These are phyloP conservation scores for Conus ventricosus DNA, from an alignment of 1,140 invertebrate species.

Conservation along the genomic window DNA sequence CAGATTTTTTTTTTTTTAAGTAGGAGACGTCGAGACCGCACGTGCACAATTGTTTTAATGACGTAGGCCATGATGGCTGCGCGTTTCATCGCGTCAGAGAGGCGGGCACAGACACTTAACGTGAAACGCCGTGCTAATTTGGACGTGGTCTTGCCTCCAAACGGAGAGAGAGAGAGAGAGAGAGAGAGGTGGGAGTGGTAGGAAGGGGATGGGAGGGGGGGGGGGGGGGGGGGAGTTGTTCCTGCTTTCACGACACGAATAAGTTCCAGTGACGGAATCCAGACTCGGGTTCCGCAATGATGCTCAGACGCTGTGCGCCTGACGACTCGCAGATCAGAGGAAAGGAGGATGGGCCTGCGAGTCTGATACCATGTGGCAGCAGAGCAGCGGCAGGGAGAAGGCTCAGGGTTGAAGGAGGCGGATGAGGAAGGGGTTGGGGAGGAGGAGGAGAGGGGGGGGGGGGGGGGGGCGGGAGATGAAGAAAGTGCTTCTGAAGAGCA, in stretches of 20 bases:
- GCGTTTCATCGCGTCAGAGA: constrained; percentile 22
- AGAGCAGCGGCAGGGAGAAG: too few species aligned
- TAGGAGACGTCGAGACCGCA: not conserved
- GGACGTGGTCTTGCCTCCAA: not conserved
- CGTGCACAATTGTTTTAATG: constrained; percentile 31
- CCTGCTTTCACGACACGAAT: constrained; percentile 11
- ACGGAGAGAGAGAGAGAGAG: not conserved
- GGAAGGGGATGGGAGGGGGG: not conserved
- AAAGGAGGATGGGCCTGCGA: too few species aligned
- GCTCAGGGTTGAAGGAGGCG: too few species aligned
- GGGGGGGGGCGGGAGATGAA: constrained; percentile 9
- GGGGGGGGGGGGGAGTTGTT: not conserved
- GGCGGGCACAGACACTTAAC: constrained; percentile 3
- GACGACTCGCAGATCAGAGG: constrained; percentile 2
- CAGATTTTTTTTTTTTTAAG: too few species aligned
- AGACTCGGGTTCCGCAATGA: not conserved
- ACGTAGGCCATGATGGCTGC: not conserved
- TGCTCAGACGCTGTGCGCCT: constrained; percentile 1
- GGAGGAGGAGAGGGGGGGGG: not conserved
- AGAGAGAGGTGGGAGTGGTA: not conserved
- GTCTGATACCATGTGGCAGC: too few species aligned
- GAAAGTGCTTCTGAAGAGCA: too few species aligned
- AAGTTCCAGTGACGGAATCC: not conserved
- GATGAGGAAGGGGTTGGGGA: not conserved
- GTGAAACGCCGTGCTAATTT: constrained; percentile 8